Evolutionary conservation across 2,113 vertebrate genomes (phyloP).

Genomic region (Oceanodroma tethys): DNA sequence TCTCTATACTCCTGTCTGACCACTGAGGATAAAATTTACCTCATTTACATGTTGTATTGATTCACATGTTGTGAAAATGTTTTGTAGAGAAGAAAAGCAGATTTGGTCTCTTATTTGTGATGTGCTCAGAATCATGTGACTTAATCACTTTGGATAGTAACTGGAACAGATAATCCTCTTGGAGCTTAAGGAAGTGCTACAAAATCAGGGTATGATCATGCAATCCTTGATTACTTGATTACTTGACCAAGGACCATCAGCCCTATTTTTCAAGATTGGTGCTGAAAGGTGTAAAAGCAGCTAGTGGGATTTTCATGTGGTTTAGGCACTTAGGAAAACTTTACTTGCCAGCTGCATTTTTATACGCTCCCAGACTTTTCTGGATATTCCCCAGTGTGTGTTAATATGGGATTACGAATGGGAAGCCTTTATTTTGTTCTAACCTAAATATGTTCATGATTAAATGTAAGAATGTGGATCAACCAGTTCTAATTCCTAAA

Average conservation of each 20-base stretch:
- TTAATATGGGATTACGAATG: neutral
- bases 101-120: slow-evolving; percentile 21
- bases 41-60: neutral
- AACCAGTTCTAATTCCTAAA: neutral
- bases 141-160: slow-evolving; percentile 37
- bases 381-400: neutral
- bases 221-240: neutral
- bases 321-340: neutral
- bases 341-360: neutral
- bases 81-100: neutral
- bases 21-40: neutral
- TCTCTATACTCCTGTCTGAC: neutral
- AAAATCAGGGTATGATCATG: slow-evolving; percentile 22
- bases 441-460: slow-evolving; percentile 11
- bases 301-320: neutral
- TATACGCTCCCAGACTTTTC: neutral
- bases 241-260: neutral
- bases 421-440: neutral
- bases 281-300: neutral
- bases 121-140: neutral
- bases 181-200: slow-evolving; percentile 21
- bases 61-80: neutral
- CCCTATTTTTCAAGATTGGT: neutral
- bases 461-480: neutral
- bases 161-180: slow-evolving; percentile 42